Conservation (phyloP, 2,113 vertebrate species). For the Hemiprocne comata region DNA sequence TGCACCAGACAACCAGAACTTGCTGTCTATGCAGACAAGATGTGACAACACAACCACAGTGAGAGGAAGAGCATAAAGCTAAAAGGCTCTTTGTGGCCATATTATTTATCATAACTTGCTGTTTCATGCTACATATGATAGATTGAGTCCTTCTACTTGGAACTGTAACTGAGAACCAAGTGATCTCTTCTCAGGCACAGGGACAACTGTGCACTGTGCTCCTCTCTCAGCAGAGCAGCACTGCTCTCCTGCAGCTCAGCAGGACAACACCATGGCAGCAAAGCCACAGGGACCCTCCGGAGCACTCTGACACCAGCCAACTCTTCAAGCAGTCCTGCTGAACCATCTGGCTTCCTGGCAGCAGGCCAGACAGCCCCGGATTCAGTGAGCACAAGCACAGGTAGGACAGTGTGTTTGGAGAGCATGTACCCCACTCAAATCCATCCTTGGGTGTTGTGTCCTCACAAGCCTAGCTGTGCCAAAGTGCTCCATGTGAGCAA, state of each 20-base stretch:
- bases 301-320: neutral
- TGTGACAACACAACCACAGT: neutral
- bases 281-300: neutral
- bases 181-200: neutral
- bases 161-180: neutral
- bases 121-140: accelerated
- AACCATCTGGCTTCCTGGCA: neutral
- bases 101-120: neutral
- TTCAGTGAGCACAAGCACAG: neutral
- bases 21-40: neutral
- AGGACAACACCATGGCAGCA: neutral
- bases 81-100: neutral
- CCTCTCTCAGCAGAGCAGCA: neutral
- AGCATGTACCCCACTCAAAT: neutral
- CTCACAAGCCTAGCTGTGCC: neutral
- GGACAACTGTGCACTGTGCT: neutral
- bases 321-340: neutral
- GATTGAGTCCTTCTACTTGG: neutral
- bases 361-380: neutral
- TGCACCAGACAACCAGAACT: neutral
- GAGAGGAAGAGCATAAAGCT: neutral
- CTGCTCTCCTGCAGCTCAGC: neutral
- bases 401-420: neutral
- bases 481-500: neutral
- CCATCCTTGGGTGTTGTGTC: neutral